These are phyloP conservation scores for Dreissena rostriformis DNA, from an alignment of 1,140 invertebrate species.

Conservation along the genomic window DNA sequence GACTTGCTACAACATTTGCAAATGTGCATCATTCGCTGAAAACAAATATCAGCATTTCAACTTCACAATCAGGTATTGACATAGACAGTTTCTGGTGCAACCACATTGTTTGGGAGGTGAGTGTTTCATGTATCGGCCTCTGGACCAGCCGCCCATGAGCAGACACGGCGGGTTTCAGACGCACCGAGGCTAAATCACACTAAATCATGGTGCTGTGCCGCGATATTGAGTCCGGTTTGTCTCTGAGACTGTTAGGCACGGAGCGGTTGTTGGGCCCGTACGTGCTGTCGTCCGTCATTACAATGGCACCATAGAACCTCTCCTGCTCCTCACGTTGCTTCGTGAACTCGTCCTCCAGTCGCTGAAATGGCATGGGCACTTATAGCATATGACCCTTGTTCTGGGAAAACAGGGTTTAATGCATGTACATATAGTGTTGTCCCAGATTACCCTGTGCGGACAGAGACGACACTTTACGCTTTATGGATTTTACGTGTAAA, in stretches of 20 bases:
- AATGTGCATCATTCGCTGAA: too few relatives aligned
- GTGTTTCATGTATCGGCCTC: too few relatives aligned
- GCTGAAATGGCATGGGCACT: conserved; percentile 87
- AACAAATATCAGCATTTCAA: too few relatives aligned
- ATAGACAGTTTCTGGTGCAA: too few relatives aligned
- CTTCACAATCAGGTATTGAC: too few relatives aligned
- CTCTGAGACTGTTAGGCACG: conserved; percentile 31
- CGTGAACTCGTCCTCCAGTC: conserved; percentile 92
- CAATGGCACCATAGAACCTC: conserved; percentile 85
- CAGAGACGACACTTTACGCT: neutral
- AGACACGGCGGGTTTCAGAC: too few relatives aligned
- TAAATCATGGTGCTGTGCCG: conserved; percentile 54
- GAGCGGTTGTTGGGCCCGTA: conserved; percentile 34
- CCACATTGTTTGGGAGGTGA: too few relatives aligned
- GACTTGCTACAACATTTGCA: too few relatives aligned
- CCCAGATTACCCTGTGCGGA: neutral
- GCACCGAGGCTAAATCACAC: neutral
- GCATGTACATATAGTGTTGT: neutral
- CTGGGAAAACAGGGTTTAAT: neutral
- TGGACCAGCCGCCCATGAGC: too few relatives aligned
- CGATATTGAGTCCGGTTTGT: conserved; percentile 55
- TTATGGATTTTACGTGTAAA: neutral
- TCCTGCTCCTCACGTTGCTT: conserved; percentile 93
- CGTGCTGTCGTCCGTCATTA: conserved; percentile 62
- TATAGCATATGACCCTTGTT: neutral